phyloP scores from a whole-genome alignment of 2,888 invertebrate species.

The Diadegma fenestrale region DNA sequence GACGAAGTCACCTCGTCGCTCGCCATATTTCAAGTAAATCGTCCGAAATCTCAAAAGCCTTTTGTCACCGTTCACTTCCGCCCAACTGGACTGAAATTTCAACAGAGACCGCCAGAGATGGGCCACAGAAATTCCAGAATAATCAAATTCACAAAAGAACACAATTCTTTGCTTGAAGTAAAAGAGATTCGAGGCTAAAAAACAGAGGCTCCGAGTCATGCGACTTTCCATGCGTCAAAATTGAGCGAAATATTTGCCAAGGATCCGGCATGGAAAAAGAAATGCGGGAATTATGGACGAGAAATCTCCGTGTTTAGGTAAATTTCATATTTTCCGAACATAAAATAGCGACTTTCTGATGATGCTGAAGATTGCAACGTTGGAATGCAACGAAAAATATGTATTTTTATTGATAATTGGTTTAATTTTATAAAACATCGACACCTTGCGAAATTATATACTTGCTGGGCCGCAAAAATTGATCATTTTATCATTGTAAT shows the following conservation, averaged over 20 bases:
- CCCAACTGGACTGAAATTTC: slow-evolving; percentile 2
- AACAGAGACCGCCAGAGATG: not conserved
- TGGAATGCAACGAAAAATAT: too few relatives aligned
- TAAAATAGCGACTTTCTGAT: not conserved
- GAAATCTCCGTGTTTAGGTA: not conserved
- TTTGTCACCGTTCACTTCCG: slow-evolving; percentile 27
- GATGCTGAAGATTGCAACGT: too few relatives aligned
- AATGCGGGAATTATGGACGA: not conserved
- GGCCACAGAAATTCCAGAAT: not conserved
- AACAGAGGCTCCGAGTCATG: not conserved
- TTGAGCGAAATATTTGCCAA: not conserved
- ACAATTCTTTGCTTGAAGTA: not conserved
- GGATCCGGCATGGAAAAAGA: not conserved
- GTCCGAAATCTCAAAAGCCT: slow-evolving; percentile 29
- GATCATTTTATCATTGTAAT: too few relatives aligned
- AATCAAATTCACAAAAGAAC: not conserved
- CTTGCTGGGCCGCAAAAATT: too few relatives aligned
- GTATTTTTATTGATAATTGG: too few relatives aligned
- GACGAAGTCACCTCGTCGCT: slow-evolving; percentile 35
- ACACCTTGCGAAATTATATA: too few relatives aligned
- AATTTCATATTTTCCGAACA: not conserved
- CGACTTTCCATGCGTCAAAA: not conserved
- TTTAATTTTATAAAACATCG: too few relatives aligned
- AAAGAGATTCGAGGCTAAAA: not conserved
- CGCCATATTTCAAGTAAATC: slow-evolving; percentile 35